Conservation (phyloP, 2,888 invertebrate genomes). For the Listrodromus nycthemerus region DNA sequence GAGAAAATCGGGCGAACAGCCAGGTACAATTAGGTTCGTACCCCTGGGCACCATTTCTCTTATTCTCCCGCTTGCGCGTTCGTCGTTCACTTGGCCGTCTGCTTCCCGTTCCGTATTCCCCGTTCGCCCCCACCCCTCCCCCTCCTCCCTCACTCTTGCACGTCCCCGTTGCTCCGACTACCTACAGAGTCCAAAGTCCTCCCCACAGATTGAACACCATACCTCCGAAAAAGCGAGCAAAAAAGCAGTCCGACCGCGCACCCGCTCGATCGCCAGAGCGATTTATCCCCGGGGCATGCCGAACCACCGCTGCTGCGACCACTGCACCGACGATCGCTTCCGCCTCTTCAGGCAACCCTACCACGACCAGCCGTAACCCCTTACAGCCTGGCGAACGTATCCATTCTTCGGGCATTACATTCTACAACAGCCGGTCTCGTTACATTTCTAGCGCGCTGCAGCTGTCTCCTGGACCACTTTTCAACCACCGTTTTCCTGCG, state of each 20-base stretch:
- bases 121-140: conserved; percentile 29
- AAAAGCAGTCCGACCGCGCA: conserved; percentile 63
- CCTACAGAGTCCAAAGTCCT: conserved; percentile 68
- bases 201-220: conserved; percentile 77
- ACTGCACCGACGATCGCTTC: conserved; percentile 52
- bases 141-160: conserved; percentile 31
- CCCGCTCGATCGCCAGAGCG: conserved; percentile 57
- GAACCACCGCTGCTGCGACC: conserved; percentile 57
- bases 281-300: conserved; percentile 69
- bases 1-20: conserved; percentile 71
- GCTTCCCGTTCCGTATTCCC: conserved; percentile 53
- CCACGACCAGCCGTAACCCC: conserved; percentile 34
- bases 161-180: conserved; percentile 29
- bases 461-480: conserved; percentile 17
- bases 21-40: conserved; percentile 82
- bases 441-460: conserved; percentile 33
- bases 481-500: conserved; percentile 16
- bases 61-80: conserved; percentile 72
- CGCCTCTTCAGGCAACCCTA: conserved; percentile 6
- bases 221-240: conserved; percentile 65
- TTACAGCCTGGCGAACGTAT: conserved; percentile 52
- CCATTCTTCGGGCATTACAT: conserved; percentile 42
- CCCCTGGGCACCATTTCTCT: conserved; percentile 81
- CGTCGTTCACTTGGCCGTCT: conserved; percentile 67
- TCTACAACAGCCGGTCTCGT: conserved; percentile 35